Conservation (phyloP, 2,113 vertebrate genomes). For the Orthonyx spaldingii region DNA sequence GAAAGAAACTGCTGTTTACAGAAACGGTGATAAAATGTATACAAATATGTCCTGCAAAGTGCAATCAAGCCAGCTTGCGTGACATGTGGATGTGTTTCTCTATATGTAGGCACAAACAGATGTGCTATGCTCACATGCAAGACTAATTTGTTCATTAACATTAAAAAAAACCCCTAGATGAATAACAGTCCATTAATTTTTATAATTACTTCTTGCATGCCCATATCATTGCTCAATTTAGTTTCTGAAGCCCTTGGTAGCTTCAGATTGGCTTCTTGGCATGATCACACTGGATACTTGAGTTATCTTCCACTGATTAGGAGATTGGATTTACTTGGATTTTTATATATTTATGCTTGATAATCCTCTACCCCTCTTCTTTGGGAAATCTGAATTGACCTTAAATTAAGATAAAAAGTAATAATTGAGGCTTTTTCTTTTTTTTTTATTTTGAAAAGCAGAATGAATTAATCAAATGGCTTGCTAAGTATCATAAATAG, state of each 20-base stretch:
- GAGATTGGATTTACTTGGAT: background rate
- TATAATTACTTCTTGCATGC: conserved; percentile 27
- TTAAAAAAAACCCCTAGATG: background rate
- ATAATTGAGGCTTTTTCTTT: background rate
- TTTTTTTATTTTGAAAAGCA: background rate
- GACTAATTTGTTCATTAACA: conserved; percentile 53
- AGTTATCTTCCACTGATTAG: background rate
- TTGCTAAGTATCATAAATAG: background rate
- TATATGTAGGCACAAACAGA: conserved; percentile 26
- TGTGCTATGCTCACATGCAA: conserved; percentile 33
- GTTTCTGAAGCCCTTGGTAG: background rate
- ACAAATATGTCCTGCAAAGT: conserved; percentile 55
- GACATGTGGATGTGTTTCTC: conserved; percentile 47
- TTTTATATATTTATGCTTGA: background rate
- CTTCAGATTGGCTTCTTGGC: background rate
- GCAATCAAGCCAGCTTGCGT: conserved; percentile 33
- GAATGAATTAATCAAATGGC: background rate
- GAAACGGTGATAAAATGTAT: conserved; percentile 43
- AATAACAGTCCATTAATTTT: conserved; percentile 51
- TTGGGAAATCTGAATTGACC: background rate
- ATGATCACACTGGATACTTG: background rate
- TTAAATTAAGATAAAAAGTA: background rate
- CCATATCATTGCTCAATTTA: background rate
- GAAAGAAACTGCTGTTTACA: conserved; percentile 53
- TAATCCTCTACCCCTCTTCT: background rate